A percentile compares a stretch with the other conserved stretches of the same genome.
These are phyloP conservation scores for Rafetus swinhoei DNA, from an alignment of 2,113 vertebrate genomes.

Conservation along the genomic window DNA sequence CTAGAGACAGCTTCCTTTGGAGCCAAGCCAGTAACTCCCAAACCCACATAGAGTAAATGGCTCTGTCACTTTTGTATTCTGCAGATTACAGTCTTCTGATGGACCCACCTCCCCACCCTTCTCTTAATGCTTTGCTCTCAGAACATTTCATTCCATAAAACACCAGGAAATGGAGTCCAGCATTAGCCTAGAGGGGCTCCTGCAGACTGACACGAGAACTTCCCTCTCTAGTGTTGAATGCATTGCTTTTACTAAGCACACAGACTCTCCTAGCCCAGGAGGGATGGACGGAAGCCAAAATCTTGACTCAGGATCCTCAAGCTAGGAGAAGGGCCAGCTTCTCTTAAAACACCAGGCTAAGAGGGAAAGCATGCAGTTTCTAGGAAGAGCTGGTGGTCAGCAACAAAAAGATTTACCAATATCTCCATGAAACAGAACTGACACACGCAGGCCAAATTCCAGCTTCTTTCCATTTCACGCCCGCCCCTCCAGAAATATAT, in stretches of 20 bases:
- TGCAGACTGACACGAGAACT: rapidly evolving
- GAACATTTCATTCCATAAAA: background rate
- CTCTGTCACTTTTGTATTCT: background rate
- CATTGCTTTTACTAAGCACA: background rate
- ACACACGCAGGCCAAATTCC: rapidly evolving
- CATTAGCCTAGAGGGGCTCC: rapidly evolving
- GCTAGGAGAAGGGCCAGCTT: rapidly evolving
- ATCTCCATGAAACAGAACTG: rapidly evolving
- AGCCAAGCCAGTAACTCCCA: background rate
- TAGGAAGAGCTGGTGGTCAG: background rate
- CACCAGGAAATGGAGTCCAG: background rate
- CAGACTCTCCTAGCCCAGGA: background rate
- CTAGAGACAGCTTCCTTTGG: background rate
- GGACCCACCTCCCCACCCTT: rapidly evolving
- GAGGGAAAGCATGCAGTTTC: rapidly evolving
- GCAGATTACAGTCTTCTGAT: rapidly evolving
- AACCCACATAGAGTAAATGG: rapidly evolving
- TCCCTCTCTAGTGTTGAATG: background rate
- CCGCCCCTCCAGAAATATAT: rapidly evolving
- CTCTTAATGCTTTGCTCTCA: rapidly evolving
- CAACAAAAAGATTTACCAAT: rapidly evolving
- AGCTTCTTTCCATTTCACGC: background rate
- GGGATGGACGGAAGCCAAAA: background rate
- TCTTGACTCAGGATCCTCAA: background rate
- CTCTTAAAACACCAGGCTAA: rapidly evolving